A percentile compares a stretch with the other conserved stretches of the same genome.
Evolutionary conservation across 1,140 invertebrate genomes (phyloP).

Genomic region (Ooceraea biroi): DNA sequence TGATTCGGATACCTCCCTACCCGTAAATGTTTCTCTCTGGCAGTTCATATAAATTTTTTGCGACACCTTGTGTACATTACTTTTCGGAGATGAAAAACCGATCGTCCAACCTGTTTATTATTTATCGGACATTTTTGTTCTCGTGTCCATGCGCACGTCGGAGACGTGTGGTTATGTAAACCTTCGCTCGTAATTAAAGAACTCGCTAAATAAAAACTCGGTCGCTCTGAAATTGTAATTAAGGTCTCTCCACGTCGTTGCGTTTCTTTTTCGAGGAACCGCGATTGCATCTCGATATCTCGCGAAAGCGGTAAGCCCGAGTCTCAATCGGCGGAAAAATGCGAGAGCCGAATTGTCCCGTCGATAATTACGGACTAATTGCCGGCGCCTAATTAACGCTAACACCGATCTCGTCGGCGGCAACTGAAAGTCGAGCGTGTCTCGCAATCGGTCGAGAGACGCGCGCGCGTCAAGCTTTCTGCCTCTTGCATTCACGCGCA

Average conservation of each 20-base stretch:
- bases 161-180: too few relatives aligned
- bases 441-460: slow-evolving; percentile 27
- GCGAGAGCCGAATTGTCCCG: slow-evolving; percentile 35
- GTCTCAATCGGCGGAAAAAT: slow-evolving; percentile 16
- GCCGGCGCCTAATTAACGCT: slow-evolving; percentile 38
- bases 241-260: slow-evolving; percentile 5
- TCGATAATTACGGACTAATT: slow-evolving; percentile 53
- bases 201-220: too few relatives aligned
- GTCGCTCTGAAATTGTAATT: slow-evolving; percentile 41
- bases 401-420: slow-evolving; percentile 25
- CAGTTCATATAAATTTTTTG: too few relatives aligned
- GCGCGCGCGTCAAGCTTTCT: slow-evolving; percentile 43
- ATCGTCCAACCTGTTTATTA: too few relatives aligned
- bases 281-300: not conserved
- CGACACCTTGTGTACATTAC: too few relatives aligned
- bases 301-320: not conserved
- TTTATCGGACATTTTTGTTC: too few relatives aligned
- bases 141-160: too few relatives aligned
- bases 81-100: too few relatives aligned
- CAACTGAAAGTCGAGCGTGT: slow-evolving; percentile 36
- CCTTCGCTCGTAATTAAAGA: too few relatives aligned
- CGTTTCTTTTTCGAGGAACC: slow-evolving; percentile 3
- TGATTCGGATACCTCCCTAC: too few relatives aligned
- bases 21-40: too few relatives aligned
- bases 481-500: slow-evolving; percentile 33